Evolutionary conservation across 2,797 vertebrate species (phyloP).

Genomic region (Gastrophryne carolinensis): DNA sequence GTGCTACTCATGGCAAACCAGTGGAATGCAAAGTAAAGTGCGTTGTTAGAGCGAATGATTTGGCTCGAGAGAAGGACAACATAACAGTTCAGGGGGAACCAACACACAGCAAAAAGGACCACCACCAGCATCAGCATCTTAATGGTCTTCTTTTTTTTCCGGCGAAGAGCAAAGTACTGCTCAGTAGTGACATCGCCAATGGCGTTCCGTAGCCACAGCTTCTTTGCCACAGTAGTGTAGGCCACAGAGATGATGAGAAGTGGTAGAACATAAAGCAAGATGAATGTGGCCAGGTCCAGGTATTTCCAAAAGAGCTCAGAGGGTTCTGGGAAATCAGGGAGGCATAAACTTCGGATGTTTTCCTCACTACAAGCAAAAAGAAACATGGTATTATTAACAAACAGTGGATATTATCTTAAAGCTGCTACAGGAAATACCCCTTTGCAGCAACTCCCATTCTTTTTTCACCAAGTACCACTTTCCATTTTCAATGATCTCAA

Average conservation of each 20-base stretch:
- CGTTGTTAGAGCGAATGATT: slow-evolving; percentile 68
- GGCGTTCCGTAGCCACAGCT: slow-evolving; percentile 83
- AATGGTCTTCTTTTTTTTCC: slow-evolving; percentile 72
- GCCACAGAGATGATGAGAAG: slow-evolving; percentile 85
- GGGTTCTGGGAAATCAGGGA: slow-evolving; percentile 89
- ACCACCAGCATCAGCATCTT: slow-evolving; percentile 76
- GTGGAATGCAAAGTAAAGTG: slow-evolving; percentile 72
- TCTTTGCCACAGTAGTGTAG: slow-evolving; percentile 82
- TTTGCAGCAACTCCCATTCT: too few relatives aligned
- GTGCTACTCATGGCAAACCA: slow-evolving; percentile 77
- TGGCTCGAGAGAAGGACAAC: slow-evolving; percentile 73
- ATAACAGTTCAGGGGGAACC: slow-evolving; percentile 76
- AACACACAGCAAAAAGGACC: slow-evolving; percentile 71
- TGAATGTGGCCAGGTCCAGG: slow-evolving; percentile 86
- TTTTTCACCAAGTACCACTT: too few relatives aligned
- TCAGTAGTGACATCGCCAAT: slow-evolving; percentile 86
- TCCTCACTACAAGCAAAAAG: slow-evolving; percentile 70
- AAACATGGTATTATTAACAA: too few relatives aligned
- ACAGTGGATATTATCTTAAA: too few relatives aligned
- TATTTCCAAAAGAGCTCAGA: slow-evolving; percentile 91
- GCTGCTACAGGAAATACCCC: too few relatives aligned
- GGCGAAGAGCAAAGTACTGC: slow-evolving; percentile 78
- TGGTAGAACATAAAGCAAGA: slow-evolving; percentile 86
- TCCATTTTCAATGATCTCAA: too few relatives aligned
- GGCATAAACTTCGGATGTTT: slow-evolving; percentile 79